A percentile compares a stretch with the other conserved stretches of the same genome.
Evolutionary conservation across 1,140 invertebrate species (phyloP).

Genomic region (Drosophila ficusphila): DNA sequence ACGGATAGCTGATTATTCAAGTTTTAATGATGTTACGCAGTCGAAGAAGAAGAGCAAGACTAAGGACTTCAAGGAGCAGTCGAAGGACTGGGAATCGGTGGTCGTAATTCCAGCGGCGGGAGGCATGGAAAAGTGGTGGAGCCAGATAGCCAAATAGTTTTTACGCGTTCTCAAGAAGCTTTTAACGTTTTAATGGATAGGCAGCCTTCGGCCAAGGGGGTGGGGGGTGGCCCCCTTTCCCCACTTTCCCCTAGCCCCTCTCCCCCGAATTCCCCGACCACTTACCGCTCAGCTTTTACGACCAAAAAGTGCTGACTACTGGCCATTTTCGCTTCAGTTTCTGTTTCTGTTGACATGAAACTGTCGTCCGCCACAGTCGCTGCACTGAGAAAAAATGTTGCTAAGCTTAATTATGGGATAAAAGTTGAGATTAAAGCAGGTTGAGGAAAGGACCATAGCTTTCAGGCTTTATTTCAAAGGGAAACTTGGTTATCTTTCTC

Average conservation of each 20-base stretch:
- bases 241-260: too few relatives aligned
- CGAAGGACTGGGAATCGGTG: slow-evolving; percentile 1
- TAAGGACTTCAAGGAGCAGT: slow-evolving; percentile 29
- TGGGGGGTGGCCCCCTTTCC: background rate
- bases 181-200: slow-evolving; percentile 80
- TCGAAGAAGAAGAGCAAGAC: slow-evolving; percentile 3
- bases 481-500: too few relatives aligned
- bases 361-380: slow-evolving; percentile 44
- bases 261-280: background rate
- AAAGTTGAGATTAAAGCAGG: too few relatives aligned
- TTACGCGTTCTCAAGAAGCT: slow-evolving; percentile 79
- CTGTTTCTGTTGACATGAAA: slow-evolving; percentile 63
- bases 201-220: slow-evolving; percentile 23
- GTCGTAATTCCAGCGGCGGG: background rate
- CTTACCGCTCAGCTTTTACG: slow-evolving; percentile 55
- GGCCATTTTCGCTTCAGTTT: slow-evolving; percentile 53
- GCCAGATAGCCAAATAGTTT: slow-evolving; percentile 64
- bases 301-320: slow-evolving; percentile 75
- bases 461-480: too few relatives aligned
- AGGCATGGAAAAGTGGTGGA: slow-evolving; percentile 14
- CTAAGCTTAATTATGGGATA: background rate
- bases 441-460: too few relatives aligned
- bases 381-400: slow-evolving; percentile 1
- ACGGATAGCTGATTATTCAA: slow-evolving; percentile 69
- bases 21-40: slow-evolving; percentile 75